Base-by-base conservation (phyloP, 92 coral and sea anemone species). In the Parazoanthus swiftii region DNA sequence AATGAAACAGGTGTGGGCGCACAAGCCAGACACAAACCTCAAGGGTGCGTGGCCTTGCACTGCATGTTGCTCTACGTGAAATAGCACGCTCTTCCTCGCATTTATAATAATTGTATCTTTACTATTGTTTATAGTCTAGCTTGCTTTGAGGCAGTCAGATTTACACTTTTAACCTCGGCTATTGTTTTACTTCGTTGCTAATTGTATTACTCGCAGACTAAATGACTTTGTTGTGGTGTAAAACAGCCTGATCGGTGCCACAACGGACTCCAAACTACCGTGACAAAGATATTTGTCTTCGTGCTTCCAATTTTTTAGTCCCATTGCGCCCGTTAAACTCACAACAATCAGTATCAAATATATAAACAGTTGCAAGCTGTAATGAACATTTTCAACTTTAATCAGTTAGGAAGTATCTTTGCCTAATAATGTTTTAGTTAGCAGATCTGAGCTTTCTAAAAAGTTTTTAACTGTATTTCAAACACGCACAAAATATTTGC, bases 81-180 rank as follows among this genome's bases (percentile, higher is more conserved):
- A 15, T 36, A 25, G 43, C 5, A 44, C 50, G 8, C 50, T 44
- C 11, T 48, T 1, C 51, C 51, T 63, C 2, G 25, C 70, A 63
- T 20, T 63, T 63, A 63, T 63, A 63, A 20, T 63, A 54, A 54
- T 15, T 1, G 33, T 42, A 37, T 18, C 8, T 72, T 33, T 0
- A 29, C 18, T 23, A 84, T 84, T 48, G 78, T 84, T 74, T 26
- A 13, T 51, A 84, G 29, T 84, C 39, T 84, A 23, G 67, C 59
- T 33, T 84, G 71, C 66, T 46, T 84, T 84, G 74, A 71, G 39
- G 58, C n/a, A 67, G 29, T 2, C 36, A 84, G 7, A 8, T 29
- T 84, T 29, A 29, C 68, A 48, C 16, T 38, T 23, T 70, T 48
- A 50, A 26, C 35, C 42, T 3, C 42, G 14, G 43, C 66, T 29